Conservation (phyloP, 2,113 vertebrate genomes). For the Mohoua ochrocephala region DNA sequence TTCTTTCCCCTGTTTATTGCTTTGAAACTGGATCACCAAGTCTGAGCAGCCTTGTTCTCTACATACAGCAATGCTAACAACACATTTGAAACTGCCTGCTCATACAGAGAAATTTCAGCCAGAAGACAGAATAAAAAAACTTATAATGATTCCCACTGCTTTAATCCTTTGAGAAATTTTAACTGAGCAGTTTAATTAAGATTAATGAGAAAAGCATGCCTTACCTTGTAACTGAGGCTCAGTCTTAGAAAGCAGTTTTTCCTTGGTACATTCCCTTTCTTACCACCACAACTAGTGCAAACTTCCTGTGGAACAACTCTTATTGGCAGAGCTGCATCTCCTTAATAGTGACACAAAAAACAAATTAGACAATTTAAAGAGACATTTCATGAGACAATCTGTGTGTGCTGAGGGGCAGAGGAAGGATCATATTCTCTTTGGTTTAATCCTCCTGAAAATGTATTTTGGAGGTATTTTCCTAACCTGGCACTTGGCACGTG, state of each 20-base stretch:
- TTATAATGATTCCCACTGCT: neutral
- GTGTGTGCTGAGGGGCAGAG: neutral
- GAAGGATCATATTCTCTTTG: neutral
- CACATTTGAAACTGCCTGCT: neutral
- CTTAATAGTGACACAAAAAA: neutral
- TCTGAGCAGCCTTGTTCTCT: neutral
- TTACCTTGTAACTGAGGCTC: neutral
- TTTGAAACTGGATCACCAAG: neutral
- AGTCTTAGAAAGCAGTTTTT: neutral
- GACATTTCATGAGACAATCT: neutral
- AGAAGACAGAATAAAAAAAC: neutral
- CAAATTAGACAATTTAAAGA: neutral
- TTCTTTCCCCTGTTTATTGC: neutral
- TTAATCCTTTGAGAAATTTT: neutral
- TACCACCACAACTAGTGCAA: neutral
- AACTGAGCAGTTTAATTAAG: neutral
- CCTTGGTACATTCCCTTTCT: neutral
- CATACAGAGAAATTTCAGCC: neutral
- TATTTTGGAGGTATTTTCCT: neutral
- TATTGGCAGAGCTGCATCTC: neutral
- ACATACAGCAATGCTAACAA: neutral
- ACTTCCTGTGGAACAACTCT: neutral
- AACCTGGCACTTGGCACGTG: neutral
- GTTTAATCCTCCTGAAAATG: neutral
- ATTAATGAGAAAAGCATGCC: neutral